These are phyloP conservation scores for Scelioninae gen. 1 DNA, from an alignment of 2,888 invertebrate species.

Conservation along the genomic window DNA sequence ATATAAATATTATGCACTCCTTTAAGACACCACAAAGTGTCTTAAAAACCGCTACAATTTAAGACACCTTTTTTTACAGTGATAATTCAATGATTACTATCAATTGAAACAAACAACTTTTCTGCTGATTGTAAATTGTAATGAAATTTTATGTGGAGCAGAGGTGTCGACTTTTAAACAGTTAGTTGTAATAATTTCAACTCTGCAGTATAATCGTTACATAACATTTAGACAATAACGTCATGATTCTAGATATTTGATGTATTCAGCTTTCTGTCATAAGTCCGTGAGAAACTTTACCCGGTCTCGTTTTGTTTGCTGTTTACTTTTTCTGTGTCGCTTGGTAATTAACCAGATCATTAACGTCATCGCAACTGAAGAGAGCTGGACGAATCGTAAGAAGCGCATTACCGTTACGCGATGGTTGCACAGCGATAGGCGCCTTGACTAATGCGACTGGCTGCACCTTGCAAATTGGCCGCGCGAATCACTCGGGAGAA, in stretches of 20 bases:
- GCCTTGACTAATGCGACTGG: slow-evolving; percentile 83
- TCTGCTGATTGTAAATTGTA: slow-evolving; percentile 18
- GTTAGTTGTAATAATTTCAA: slow-evolving; percentile 21
- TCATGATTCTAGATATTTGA: slow-evolving; percentile 53
- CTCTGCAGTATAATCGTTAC: slow-evolving; percentile 38
- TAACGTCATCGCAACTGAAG: slow-evolving; percentile 79
- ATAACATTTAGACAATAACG: slow-evolving; percentile 40
- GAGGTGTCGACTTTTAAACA: slow-evolving; percentile 35
- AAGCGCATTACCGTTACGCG: slow-evolving; percentile 82
- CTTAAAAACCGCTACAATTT: no score
- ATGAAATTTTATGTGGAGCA: slow-evolving; percentile 55
- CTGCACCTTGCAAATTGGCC: slow-evolving; percentile 84
- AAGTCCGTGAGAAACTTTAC: slow-evolving; percentile 58
- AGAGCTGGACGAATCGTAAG: slow-evolving; percentile 77
- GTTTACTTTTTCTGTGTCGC: slow-evolving; percentile 75
- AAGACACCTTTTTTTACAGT: no score
- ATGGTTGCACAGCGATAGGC: slow-evolving; percentile 82
- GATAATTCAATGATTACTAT: neutral
- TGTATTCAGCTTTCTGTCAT: slow-evolving; percentile 56
- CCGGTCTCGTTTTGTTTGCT: slow-evolving; percentile 60
- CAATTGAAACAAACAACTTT: neutral
- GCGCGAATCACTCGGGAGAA: slow-evolving; percentile 72
- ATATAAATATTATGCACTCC: no score
- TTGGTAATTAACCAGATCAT: slow-evolving; percentile 83
- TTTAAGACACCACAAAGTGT: no score